These are phyloP conservation scores for Opisthocomus hoazin DNA, from an alignment of 2,113 vertebrate genomes.

Conservation along the genomic window DNA sequence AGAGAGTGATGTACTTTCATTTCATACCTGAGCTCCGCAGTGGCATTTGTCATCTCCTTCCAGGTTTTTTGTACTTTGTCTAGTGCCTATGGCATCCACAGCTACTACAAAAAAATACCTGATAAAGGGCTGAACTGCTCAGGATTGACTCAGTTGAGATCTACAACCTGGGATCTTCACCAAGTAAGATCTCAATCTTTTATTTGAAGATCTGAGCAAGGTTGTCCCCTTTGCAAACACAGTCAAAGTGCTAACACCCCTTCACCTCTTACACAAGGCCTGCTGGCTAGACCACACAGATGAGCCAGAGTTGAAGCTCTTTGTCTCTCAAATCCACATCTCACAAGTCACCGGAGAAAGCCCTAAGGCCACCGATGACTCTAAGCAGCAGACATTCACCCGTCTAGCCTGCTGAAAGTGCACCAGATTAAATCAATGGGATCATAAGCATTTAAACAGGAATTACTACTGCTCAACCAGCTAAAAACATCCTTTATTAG, in stretches of 20 bases:
- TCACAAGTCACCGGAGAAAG: constrained; percentile 41
- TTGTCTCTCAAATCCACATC: constrained; percentile 25
- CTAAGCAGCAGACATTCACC: not conserved
- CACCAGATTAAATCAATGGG: constrained; percentile 28
- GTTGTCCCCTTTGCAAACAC: not conserved
- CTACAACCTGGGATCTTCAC: not conserved
- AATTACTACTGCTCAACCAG: not conserved
- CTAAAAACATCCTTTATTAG: not conserved
- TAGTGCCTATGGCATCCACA: not conserved
- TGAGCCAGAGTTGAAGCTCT: not conserved
- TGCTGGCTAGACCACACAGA: not conserved
- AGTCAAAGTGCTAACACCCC: not conserved
- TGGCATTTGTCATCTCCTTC: not conserved
- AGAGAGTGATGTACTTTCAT: not conserved
- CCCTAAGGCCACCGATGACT: not conserved
- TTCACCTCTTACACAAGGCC: not conserved
- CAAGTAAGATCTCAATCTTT: not conserved
- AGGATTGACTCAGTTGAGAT: not conserved
- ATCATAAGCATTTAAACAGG: not conserved
- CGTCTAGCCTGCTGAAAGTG: not conserved
- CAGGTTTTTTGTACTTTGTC: not conserved
- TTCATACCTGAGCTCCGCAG: not conserved
- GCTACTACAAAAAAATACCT: not conserved
- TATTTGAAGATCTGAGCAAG: not conserved
- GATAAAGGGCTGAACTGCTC: not conserved